These are phyloP conservation scores for Lates calcarifer DNA, from an alignment of 2,113 vertebrate genomes.

Conservation along the genomic window DNA sequence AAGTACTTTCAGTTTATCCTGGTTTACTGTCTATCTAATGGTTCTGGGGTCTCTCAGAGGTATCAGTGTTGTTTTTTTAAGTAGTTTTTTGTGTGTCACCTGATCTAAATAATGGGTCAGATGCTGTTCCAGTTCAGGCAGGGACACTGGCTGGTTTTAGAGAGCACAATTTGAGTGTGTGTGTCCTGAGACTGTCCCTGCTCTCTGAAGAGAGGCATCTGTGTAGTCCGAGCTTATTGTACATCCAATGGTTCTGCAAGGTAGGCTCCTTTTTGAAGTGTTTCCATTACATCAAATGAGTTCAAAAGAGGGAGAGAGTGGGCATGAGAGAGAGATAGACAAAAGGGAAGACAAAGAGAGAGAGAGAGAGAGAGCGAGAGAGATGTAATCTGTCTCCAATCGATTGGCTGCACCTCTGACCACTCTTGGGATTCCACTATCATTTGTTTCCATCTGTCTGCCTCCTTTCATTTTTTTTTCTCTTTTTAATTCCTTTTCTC, in stretches of 20 bases:
- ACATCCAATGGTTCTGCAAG: conserved; percentile 29
- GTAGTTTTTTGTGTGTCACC: background rate
- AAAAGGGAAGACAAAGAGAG: conserved; percentile 43
- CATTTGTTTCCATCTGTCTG: conserved; percentile 82
- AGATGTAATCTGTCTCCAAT: conserved; percentile 82
- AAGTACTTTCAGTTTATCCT: background rate
- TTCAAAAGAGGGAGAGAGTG: conserved; percentile 38
- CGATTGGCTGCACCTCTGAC: conserved; percentile 80
- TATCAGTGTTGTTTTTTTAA: background rate
- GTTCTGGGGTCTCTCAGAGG: background rate
- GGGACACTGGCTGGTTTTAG: background rate
- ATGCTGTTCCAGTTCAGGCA: conserved; percentile 24
- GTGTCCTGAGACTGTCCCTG: conserved; percentile 7
- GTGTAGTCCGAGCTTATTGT: conserved; percentile 17
- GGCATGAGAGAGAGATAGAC: conserved; percentile 29
- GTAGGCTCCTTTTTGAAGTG: conserved; percentile 49
- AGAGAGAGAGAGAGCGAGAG: conserved; percentile 35
- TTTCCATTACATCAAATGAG: conserved; percentile 77
- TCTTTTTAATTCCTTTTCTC: conserved; percentile 59
- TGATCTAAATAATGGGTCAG: background rate
- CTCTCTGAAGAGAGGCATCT: conserved; percentile 21
- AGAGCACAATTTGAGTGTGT: conserved; percentile 18
- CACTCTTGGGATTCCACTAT: conserved; percentile 81
- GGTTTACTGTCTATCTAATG: background rate
- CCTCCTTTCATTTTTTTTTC: conserved; percentile 62